phyloP scores from a whole-genome alignment of 2,797 vertebrate species.

The Melanotaenia nigrans region DNA sequence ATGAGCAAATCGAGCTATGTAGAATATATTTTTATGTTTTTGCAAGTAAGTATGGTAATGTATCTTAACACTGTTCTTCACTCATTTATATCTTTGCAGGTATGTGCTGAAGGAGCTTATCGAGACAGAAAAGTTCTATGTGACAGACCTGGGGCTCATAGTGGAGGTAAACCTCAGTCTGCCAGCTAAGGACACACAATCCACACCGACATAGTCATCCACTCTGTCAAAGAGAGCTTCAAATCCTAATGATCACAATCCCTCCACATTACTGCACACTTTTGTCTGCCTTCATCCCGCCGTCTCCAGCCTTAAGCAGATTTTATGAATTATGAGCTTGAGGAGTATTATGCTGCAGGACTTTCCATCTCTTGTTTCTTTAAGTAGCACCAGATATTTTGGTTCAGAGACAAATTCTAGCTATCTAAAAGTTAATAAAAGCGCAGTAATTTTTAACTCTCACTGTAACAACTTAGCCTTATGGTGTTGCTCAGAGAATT shows the following conservation, averaged over 20 bases:
- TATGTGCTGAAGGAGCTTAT: slow-evolving; percentile 92
- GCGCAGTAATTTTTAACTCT: slow-evolving; percentile 10
- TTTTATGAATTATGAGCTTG: slow-evolving; percentile 63
- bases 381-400: slow-evolving; percentile 62
- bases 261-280: slow-evolving; percentile 44
- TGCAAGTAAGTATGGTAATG: background rate
- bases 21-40: background rate
- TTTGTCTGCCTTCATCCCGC: slow-evolving; percentile 43
- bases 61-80: slow-evolving; percentile 27
- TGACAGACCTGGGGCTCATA: slow-evolving; percentile 90
- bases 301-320: slow-evolving; percentile 54
- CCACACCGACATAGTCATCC: slow-evolving; percentile 44
- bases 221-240: slow-evolving; percentile 33
- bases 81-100: slow-evolving; percentile 76
- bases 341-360: slow-evolving; percentile 51
- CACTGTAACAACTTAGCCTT: slow-evolving; percentile 21
- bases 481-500: slow-evolving; percentile 18
- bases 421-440: slow-evolving; percentile 49
- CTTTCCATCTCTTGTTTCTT: slow-evolving; percentile 37
- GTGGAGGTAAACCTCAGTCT: slow-evolving; percentile 86
- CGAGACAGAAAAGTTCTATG: slow-evolving; percentile 94
- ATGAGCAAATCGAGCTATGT: background rate
- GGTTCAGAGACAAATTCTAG: slow-evolving; percentile 40
- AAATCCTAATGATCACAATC: slow-evolving; percentile 60
- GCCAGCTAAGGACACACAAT: slow-evolving; percentile 31